Base-by-base conservation (phyloP, 23 tunicate genomes). In the Ascidia mentula region DNA sequence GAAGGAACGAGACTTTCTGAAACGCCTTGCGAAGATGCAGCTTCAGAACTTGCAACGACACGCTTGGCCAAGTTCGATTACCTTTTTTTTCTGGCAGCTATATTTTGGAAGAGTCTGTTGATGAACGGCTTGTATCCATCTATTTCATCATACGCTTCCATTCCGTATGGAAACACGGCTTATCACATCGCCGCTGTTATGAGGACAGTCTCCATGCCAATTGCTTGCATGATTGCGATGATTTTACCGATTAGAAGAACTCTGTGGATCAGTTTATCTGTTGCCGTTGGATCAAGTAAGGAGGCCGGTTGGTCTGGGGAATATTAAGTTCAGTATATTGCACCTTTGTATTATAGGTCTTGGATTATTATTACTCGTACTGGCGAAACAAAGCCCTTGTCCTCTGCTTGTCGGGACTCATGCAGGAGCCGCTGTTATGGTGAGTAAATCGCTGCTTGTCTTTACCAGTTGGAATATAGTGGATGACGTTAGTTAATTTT, bases 91-190 rank as follows among this genome's bases (percentile, higher is more conserved):
- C 53, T 89, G 71, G 32, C 39, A 37, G 79, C 85, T 45, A 89
- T 89, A 18, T 81, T 88, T n/a, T 73, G 46, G 12, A 74, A 79
- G 24, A 84, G 79, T 69, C 46, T 80, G 12, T 6, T 75, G 9
- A 78, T 89, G 34, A 89, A 89, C 70, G 95, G 95, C 5, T 85
- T 85, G 20, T 60, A 84, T 24, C 89, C 95, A 31, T 53, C 95
- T 22, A 78, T 89, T 8, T 84, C 95, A 28, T 85, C 95, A 5
- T 89, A 89, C 74, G 69, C 89, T 5, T 89, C 95, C 2, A 32
- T 89, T 36, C 95, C 95, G 4, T 89, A 89, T 72, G 95, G 95
- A 17, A 24, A 76, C 22, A 18, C 36, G 26, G 78, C 89, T 13
- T 89, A 89, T 60, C 95, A 89, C 82, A 36, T 84, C 24, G 70